These are phyloP conservation scores for Zoanthus sociatus DNA, from an alignment of 92 coral and sea anemone species.

Conservation along the genomic window DNA sequence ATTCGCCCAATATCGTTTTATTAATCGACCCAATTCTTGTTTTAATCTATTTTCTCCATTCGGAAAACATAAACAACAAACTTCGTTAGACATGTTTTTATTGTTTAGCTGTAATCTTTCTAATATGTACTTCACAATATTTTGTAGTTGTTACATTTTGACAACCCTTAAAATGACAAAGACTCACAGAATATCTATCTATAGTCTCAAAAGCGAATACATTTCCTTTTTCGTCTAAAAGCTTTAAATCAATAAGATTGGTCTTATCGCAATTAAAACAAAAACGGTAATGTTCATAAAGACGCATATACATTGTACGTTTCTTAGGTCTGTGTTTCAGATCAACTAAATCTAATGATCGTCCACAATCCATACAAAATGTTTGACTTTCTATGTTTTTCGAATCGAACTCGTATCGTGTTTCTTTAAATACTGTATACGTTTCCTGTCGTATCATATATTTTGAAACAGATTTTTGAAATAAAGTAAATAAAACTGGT, in stretches of 20 bases:
- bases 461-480: not conserved
- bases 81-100: not conserved
- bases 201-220: not conserved
- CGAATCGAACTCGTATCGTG: not conserved
- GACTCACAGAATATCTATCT: not conserved
- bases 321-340: constrained; percentile 1
- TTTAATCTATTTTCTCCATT: not conserved
- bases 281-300: not conserved
- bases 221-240: not conserved
- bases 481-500: not conserved
- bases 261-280: constrained; percentile 10
- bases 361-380: not conserved
- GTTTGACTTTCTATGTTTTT: not conserved
- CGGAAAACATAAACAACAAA: constrained; percentile 13
- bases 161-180: not conserved
- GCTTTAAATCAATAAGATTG: not conserved
- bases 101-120: constrained; percentile 15
- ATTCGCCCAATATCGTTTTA: not conserved
- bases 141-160: not conserved
- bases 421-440: not conserved
- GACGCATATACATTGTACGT: not conserved
- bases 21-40: not conserved
- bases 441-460: not conserved
- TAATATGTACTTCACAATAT: constrained; percentile 24
- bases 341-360: not conserved